Percentiles rank a stretch among this genome's conserved stretches.
These are phyloP conservation scores for Paratrypauchen microcephalus DNA, from an alignment of 2,797 vertebrate species.

Conservation along the genomic window DNA sequence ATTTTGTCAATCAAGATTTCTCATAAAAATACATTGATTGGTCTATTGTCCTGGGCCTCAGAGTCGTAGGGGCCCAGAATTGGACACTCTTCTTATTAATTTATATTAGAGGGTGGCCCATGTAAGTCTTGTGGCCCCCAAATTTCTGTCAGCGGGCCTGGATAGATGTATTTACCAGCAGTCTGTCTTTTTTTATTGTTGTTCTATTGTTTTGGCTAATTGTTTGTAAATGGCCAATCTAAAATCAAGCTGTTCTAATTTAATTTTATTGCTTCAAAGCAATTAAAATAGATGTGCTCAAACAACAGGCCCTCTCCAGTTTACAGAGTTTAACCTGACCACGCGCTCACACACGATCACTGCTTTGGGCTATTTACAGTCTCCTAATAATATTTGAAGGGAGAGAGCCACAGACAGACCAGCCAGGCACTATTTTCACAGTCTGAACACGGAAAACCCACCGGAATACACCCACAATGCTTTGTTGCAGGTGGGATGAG, in stretches of 20 bases:
- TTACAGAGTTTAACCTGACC: not conserved
- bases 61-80: too few relatives aligned
- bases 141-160: too few relatives aligned
- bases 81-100: too few relatives aligned
- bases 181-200: too few relatives aligned
- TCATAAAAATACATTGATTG: too few relatives aligned
- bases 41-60: too few relatives aligned
- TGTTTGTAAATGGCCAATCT: constrained; percentile 14
- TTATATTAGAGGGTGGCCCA: too few relatives aligned
- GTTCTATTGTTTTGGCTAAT: too few relatives aligned
- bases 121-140: too few relatives aligned
- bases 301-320: not conserved
- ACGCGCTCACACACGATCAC: not conserved
- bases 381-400: not conserved
- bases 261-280: not conserved
- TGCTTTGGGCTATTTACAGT: constrained; percentile 6
- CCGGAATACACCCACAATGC: not conserved
- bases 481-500: not conserved
- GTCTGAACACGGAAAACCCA: not conserved
- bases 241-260: constrained; percentile 8
- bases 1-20: too few relatives aligned
- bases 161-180: too few relatives aligned
- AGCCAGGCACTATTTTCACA: not conserved
- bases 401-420: constrained; percentile 1
- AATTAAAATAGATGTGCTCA: not conserved